Evolutionary conservation across 2,797 vertebrate genomes (phyloP).

Genomic region (Jordanella pulchra): DNA sequence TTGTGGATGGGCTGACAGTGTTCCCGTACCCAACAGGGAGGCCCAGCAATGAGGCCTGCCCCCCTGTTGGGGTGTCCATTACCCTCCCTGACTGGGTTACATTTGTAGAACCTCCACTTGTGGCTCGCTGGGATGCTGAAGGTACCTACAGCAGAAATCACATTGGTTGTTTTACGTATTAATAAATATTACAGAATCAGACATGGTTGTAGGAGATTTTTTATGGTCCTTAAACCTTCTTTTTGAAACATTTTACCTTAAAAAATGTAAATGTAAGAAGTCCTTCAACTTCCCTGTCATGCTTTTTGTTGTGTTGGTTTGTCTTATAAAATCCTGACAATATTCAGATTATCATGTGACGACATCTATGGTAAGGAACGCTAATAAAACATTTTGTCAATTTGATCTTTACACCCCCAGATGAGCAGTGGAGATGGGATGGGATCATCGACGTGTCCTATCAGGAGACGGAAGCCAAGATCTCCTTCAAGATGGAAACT

Average conservation of each 20-base stretch:
- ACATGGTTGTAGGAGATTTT: not conserved
- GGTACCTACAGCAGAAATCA: constrained; percentile 64
- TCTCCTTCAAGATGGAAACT: constrained; percentile 82
- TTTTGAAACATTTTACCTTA: not conserved
- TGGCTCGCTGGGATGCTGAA: constrained; percentile 85
- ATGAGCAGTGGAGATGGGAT: constrained; percentile 83
- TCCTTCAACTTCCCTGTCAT: not conserved
- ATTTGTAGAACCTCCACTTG: constrained; percentile 82
- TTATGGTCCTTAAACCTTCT: not conserved
- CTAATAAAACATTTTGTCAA: no score
- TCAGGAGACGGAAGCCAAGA: constrained; percentile 46
- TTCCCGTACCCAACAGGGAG: constrained; percentile 74
- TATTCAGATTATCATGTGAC: not conserved
- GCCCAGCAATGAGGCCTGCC: constrained; percentile 50
- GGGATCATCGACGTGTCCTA: constrained; percentile 74
- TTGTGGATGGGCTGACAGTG: constrained; percentile 78
- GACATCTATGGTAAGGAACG: not conserved
- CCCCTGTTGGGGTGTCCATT: constrained; percentile 78
- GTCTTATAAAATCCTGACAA: not conserved
- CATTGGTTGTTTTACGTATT: not conserved
- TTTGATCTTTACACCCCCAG: constrained; percentile 2
- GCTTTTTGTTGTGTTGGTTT: not conserved
- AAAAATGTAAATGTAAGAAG: not conserved
- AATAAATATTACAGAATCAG: no score
- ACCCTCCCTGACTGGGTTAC: constrained; percentile 73